Evolutionary conservation across 2,113 vertebrate species (phyloP), one percentile per base, ranked within the genome.

Genomic region (Coregonus clupeaformis): DNA sequence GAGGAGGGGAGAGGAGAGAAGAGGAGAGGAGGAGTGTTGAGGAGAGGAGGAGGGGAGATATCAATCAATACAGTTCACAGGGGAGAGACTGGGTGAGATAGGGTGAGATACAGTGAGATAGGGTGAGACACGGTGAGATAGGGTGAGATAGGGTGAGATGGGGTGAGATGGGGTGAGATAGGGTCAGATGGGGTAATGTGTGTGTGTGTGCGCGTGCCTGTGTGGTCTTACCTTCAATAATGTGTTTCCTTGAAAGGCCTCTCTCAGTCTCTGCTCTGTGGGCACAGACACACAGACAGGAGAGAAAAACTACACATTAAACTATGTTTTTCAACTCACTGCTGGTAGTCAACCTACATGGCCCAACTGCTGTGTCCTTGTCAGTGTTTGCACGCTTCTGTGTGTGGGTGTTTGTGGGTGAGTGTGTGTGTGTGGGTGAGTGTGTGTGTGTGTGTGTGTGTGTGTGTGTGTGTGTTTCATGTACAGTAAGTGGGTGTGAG

Each of bases 231-330:
- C 90, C 89, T 90, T 90, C 89, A 66, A 91, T 91, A 42, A 91
- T 91, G 80, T 91, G 90, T 76, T 91, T 91, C 70, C 90, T 86
- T 5, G 90, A 91, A 22, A 91, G 77, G 29, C 90, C 90, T 80
- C 90, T 84, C 73, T 91, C 90, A 7, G 89, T 91, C 83, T 91
- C 90, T 29, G 90, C 90, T 85, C 90, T 91, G 83, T 83, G 68
- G 20, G 20, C 32, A 78, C 68, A 82, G 36, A 42, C 36, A 27
- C 27, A 27, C 27, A 42, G 16, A 71, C 75, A 82, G n/a, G 76
- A 69, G 73, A 60, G 7, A 60, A 6, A 60, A 16, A 16, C 6
- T 5, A 3, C 18, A 20, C n/a, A 60, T 60, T 59, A 9, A 59
- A n/a, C 4, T n/a, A 20, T 59, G 6, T 11, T 16, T 73, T 25